A percentile compares a stretch with the other conserved stretches of the same genome.
These are phyloP conservation scores for Thamnophis sirtalis DNA, from an alignment of 2,113 vertebrate species.

Conservation along the genomic window DNA sequence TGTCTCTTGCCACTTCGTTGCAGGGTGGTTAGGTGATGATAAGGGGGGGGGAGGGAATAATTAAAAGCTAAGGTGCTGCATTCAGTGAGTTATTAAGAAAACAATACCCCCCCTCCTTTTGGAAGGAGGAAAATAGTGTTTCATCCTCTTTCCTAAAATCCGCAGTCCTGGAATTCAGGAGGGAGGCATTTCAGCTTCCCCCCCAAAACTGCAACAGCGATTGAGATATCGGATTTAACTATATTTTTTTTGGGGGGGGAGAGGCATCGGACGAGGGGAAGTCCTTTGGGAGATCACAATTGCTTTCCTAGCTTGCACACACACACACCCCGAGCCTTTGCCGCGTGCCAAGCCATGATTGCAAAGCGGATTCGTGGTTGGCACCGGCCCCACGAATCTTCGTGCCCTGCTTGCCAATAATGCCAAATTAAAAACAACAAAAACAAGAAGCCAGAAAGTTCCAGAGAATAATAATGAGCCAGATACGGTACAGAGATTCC, in stretches of 20 bases:
- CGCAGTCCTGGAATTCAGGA: not conserved
- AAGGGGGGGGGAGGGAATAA: not conserved
- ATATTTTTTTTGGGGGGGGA: not conserved
- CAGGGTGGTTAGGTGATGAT: too few species aligned
- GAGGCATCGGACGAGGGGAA: fast-evolving
- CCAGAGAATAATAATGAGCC: not conserved
- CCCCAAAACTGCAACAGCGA: too few species aligned
- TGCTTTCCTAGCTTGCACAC: too few species aligned
- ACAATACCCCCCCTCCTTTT: too few species aligned
- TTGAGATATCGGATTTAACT: not conserved
- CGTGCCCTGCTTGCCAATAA: not conserved
- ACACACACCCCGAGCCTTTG: too few species aligned
- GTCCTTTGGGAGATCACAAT: not conserved
- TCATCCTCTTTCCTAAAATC: not conserved
- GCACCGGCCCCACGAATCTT: not conserved
- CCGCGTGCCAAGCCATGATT: not conserved
- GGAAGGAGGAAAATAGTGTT: too few species aligned
- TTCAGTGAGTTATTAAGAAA: not conserved
- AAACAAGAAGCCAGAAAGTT: not conserved
- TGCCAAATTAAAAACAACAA: not conserved
- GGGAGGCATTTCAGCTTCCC: not conserved
- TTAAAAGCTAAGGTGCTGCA: not conserved
- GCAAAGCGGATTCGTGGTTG: not conserved
- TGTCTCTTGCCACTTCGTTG: not conserved
- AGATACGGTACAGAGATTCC: too few species aligned